These are phyloP conservation scores for Chalcis sispes DNA, from an alignment of 2,888 invertebrate species.

Conservation along the genomic window DNA sequence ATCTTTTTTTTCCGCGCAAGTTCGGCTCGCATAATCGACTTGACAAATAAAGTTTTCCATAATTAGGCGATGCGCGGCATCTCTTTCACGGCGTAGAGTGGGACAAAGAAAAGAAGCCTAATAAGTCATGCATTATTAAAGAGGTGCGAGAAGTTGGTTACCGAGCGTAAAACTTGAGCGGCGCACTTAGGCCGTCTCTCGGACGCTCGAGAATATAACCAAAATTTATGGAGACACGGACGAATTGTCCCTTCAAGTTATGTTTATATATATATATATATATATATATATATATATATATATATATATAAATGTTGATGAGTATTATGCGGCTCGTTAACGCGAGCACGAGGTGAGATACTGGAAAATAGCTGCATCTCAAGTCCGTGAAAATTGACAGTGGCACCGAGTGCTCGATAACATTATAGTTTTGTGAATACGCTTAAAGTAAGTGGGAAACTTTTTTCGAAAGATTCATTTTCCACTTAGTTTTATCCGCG, in stretches of 20 bases:
- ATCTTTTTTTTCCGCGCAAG: no score
- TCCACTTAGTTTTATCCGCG: no score
- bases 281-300: no score
- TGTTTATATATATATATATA: no score
- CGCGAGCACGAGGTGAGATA: not conserved
- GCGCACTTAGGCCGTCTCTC: not conserved
- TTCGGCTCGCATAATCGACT: slow-evolving; percentile 12
- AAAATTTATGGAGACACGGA: slow-evolving; percentile 2
- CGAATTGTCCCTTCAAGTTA: slow-evolving; percentile 12
- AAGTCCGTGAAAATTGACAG: slow-evolving; percentile 2
- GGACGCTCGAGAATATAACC: not conserved
- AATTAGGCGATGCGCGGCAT: slow-evolving; percentile 40
- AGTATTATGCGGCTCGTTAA: slow-evolving; percentile 56
- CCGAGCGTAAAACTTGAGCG: not conserved
- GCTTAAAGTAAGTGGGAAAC: no score
- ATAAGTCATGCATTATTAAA: slow-evolving; percentile 61
- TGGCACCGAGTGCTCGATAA: not conserved
- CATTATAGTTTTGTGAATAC: not conserved
- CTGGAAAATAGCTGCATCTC: slow-evolving; percentile 20
- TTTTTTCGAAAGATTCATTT: no score
- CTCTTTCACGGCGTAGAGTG: slow-evolving; percentile 26
- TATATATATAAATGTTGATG: no score
- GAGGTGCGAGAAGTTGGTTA: slow-evolving; percentile 33
- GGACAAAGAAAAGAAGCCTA: no score
- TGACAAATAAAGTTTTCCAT: slow-evolving; percentile 45